These are phyloP conservation scores for Salvator merianae DNA, from an alignment of 2,113 vertebrate genomes.

Conservation along the genomic window DNA sequence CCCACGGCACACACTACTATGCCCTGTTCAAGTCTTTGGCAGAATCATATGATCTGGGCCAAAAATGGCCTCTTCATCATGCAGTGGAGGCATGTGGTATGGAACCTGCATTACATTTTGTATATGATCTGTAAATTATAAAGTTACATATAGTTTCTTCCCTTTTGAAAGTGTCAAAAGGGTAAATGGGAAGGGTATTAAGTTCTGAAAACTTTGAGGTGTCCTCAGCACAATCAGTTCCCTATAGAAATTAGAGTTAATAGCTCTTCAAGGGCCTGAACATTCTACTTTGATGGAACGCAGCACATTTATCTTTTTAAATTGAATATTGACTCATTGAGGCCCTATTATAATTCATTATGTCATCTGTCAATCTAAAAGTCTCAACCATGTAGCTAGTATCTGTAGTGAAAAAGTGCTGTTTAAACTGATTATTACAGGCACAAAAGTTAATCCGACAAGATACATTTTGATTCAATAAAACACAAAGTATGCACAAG, in stretches of 20 bases:
- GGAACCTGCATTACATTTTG: too few species aligned
- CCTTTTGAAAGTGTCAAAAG: neutral
- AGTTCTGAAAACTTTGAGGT: neutral
- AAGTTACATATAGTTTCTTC: too few species aligned
- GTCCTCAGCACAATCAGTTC: neutral
- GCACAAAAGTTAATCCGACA: neutral
- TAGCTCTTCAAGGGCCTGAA: neutral
- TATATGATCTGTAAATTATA: too few species aligned
- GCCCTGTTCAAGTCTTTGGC: too few species aligned
- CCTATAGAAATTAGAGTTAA: neutral
- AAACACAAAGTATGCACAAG: neutral
- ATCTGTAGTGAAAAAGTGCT: neutral
- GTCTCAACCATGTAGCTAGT: neutral
- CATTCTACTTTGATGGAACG: neutral
- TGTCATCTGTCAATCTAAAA: neutral
- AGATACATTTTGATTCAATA: neutral
- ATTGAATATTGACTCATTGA: conserved; percentile 22
- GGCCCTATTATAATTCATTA: conserved; percentile 10
- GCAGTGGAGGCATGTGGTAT: too few species aligned
- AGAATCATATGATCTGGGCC: too few species aligned
- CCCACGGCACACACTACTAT: too few species aligned
- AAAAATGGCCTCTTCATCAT: too few species aligned
- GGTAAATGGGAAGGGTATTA: neutral
- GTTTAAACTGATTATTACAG: neutral
- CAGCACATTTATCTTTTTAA: neutral